Conservation (phyloP, 2,888 invertebrate species). For the Drosophila cognata region DNA sequence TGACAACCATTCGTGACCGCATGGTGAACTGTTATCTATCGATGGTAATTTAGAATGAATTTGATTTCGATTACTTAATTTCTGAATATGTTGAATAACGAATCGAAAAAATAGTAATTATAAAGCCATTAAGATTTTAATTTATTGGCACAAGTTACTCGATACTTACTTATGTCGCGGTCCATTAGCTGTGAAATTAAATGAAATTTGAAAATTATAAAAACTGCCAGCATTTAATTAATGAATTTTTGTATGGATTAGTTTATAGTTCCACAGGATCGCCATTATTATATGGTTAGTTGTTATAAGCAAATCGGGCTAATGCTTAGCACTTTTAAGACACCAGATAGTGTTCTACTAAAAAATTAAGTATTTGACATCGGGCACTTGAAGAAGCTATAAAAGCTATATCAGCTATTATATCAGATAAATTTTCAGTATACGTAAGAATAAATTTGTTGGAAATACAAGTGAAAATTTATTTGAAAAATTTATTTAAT, state of each 20-base stretch:
- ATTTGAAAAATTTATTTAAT: not conserved
- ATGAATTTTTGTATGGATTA: not conserved
- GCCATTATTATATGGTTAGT: conserved; percentile 28
- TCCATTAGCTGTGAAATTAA: conserved; percentile 5
- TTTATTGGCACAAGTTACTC: not conserved
- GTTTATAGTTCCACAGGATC: conserved; percentile 34
- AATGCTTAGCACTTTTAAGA: conserved; percentile 5
- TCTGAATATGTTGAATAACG: not conserved
- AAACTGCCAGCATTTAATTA: not conserved
- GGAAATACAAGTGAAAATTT: not conserved
- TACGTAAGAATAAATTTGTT: not conserved
- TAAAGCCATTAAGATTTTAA: not conserved
- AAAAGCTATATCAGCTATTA: no score
- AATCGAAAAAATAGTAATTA: not conserved
- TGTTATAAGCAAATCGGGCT: conserved; percentile 30
- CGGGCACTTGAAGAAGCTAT: not conserved
- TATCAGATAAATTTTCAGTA: no score
- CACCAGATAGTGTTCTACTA: conserved; percentile 1
- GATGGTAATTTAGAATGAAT: not conserved
- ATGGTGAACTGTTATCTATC: conserved; percentile 2
- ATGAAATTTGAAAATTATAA: not conserved
- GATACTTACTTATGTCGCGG: not conserved
- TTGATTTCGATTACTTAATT: not conserved
- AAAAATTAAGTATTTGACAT: conserved; percentile 4
- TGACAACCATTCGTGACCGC: not conserved